phyloP scores from a whole-genome alignment of 2,888 invertebrate genomes.

The Leptogaster cylindrica region DNA sequence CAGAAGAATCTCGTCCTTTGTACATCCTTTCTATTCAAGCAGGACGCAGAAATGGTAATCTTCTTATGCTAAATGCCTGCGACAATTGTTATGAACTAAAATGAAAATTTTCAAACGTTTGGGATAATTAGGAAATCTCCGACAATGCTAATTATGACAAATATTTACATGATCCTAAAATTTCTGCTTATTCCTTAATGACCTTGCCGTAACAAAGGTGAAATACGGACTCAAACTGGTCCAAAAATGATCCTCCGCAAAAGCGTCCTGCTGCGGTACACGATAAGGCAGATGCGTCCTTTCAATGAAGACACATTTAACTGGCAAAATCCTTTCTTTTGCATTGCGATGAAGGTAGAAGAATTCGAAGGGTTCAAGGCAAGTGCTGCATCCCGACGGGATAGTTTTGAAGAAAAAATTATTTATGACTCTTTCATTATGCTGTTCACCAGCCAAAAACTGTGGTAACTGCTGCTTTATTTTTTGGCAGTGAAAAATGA shows the following conservation, averaged over 20 bases:
- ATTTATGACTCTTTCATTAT: slow-evolving; percentile 16
- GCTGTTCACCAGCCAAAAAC: not conserved
- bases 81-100: slow-evolving; percentile 11
- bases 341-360: not conserved
- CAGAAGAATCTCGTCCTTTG: not conserved
- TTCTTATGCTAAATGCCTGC: not conserved
- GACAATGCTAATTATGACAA: slow-evolving; percentile 42
- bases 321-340: slow-evolving; percentile 26
- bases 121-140: slow-evolving; percentile 35
- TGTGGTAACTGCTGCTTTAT: not conserved
- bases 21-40: not conserved
- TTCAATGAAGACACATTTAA: not conserved
- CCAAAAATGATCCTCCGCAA: slow-evolving; percentile 10
- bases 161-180: slow-evolving; percentile 36
- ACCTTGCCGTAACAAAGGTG: slow-evolving; percentile 5
- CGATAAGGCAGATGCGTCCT: slow-evolving; percentile 24
- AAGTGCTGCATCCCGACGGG: not conserved
- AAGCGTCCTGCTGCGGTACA: slow-evolving; percentile 20
- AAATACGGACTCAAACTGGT: not conserved
- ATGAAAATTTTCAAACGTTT: slow-evolving; percentile 19
- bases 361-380: slow-evolving; percentile 11
- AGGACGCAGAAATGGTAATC: not conserved
- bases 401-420: slow-evolving; percentile 19
- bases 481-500: slow-evolving; percentile 37
- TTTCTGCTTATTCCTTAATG: slow-evolving; percentile 13